Percentiles rank a stretch among this genome's conserved stretches.
These are phyloP conservation scores for Trichacis sp. DNA, from an alignment of 2,888 invertebrate genomes.

Conservation along the genomic window DNA sequence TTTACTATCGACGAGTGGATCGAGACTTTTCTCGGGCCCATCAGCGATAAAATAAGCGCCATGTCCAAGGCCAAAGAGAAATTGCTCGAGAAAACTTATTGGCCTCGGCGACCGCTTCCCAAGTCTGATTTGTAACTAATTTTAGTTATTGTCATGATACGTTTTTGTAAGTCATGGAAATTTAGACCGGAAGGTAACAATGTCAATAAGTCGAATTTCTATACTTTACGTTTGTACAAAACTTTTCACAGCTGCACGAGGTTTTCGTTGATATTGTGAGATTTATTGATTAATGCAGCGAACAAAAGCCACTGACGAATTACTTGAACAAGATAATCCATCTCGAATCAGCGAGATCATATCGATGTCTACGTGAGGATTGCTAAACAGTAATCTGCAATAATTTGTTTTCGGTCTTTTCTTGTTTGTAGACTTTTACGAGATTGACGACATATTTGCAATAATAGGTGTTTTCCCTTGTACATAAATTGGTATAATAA, in stretches of 20 bases:
- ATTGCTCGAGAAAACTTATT: constrained; percentile 68
- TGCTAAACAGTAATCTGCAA: background rate
- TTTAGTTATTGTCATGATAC: too few relatives aligned
- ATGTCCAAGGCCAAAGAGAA: constrained; percentile 67
- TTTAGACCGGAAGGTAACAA: too few relatives aligned
- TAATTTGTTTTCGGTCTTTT: background rate
- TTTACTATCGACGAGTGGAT: constrained; percentile 70
- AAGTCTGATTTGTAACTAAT: too few relatives aligned
- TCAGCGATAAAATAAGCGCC: constrained; percentile 64
- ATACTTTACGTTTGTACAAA: too few relatives aligned
- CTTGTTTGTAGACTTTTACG: constrained; percentile 1
- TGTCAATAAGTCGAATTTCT: too few relatives aligned
- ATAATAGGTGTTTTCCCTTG: background rate
- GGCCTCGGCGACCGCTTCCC: constrained; percentile 72
- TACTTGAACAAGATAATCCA: background rate
- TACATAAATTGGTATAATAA: constrained; percentile 1
- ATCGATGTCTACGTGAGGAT: background rate
- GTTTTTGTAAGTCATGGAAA: too few relatives aligned
- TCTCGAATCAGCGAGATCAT: background rate
- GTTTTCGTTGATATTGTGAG: background rate
- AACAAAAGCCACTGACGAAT: background rate
- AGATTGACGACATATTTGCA: constrained; percentile 10
- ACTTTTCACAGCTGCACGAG: too few relatives aligned
- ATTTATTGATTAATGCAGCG: background rate
- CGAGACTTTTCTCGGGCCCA: constrained; percentile 66